A percentile compares a stretch with the other conserved stretches of the same genome.
Conservation (phyloP, 2,113 vertebrate genomes). For the Microcebus griseorufus region DNA sequence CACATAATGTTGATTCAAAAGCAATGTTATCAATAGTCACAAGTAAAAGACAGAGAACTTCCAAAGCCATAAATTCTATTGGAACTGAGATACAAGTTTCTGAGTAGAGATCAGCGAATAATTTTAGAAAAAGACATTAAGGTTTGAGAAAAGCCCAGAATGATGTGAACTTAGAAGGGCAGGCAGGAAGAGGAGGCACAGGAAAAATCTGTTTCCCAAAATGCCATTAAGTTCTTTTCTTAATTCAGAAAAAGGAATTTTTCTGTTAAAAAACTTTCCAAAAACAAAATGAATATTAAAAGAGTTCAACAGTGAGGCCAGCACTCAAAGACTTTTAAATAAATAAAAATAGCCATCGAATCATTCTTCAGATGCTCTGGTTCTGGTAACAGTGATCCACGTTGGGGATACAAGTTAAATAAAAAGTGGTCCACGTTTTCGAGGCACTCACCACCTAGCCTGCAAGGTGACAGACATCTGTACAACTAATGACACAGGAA, state of each 20-base stretch:
- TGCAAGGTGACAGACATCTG: background rate
- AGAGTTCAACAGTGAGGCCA: background rate
- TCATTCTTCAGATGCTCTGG: background rate
- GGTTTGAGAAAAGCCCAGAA: background rate
- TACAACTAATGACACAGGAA: no score
- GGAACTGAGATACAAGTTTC: background rate
- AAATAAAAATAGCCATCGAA: background rate
- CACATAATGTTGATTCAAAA: background rate
- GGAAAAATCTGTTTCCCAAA: background rate
- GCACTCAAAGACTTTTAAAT: background rate
- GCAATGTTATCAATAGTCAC: background rate
- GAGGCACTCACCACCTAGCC: background rate
- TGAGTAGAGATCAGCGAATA: background rate
- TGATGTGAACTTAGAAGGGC: background rate
- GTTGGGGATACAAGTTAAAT: background rate
- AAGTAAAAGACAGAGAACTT: background rate
- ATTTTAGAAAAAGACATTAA: background rate
- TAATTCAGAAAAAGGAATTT: background rate
- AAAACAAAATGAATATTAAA: background rate
- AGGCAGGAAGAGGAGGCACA: background rate
- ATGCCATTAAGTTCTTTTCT: background rate
- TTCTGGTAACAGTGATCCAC: background rate
- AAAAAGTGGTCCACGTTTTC: background rate
- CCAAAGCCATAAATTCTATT: background rate
- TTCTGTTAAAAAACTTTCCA: background rate